These are phyloP conservation scores for Petrolisthes manimaculis DNA, from an alignment of 2,888 invertebrate species.

Conservation along the genomic window DNA sequence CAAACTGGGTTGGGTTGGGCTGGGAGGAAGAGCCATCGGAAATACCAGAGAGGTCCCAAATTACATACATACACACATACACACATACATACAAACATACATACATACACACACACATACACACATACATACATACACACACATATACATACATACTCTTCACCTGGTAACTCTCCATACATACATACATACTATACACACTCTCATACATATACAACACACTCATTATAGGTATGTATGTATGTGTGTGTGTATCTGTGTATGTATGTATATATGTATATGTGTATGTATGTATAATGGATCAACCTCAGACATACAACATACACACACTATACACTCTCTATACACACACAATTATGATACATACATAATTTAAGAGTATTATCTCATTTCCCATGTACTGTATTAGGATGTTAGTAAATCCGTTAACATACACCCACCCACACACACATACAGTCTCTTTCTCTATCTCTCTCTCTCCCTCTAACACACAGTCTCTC, in stretches of 20 bases:
- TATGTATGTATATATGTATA: constrained; percentile 15
- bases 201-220: constrained; percentile 10
- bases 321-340: constrained; percentile 3
- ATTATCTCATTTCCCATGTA: background rate
- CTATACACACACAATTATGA: background rate
- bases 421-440: background rate
- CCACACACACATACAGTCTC: background rate
- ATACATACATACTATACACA: constrained; percentile 15
- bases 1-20: too few species aligned
- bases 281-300: constrained; percentile 7
- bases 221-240: constrained; percentile 27
- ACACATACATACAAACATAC: too few species aligned
- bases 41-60: too few species aligned
- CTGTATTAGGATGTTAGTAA: background rate
- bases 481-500: background rate
- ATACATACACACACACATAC: too few species aligned
- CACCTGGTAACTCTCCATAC: background rate
- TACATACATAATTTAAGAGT: background rate
- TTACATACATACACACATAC: constrained; percentile 24
- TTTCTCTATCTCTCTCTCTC: background rate
- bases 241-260: constrained; percentile 27
- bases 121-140: constrained; percentile 22
- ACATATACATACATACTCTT: background rate
- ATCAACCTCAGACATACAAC: constrained; percentile 7
- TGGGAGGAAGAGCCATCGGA: too few species aligned